Base-by-base conservation (phyloP, 2,797 vertebrate genomes). In the Ctenosaura bakeri region DNA sequence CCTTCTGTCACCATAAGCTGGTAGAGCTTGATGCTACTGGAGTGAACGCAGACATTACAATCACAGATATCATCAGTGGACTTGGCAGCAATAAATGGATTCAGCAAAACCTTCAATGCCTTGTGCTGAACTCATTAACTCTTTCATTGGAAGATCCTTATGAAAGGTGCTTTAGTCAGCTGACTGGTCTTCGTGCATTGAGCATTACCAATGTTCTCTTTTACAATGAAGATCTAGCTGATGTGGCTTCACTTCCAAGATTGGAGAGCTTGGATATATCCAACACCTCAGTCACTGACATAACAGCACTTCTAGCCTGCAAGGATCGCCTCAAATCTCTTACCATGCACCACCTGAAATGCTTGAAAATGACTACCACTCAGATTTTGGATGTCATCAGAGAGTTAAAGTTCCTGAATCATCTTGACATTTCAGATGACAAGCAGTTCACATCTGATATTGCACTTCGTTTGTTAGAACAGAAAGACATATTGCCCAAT, bases 381-480 rank as follows among this genome's bases (percentile, higher is more conserved):
- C 99, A 99, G 95, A 97, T 99, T 92, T 96, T 99, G 92, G 98
- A 98, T 74, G 98, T 99, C 91, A 97, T 98, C 90, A 95, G 97
- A 93, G 98, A 98, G 94, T 96, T 98, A 5, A 96, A 96, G 92
- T 96, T 97, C 69, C 91, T 98, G 93, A 98, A 98, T 96, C 99
- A 99, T 92, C 97, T 99, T 94, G 99, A 99, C 96, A 99, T 99
- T 96, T 99, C 99, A 0, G 99, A 99, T 92, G 99, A 99, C 95
- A 99, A 99, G 95, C 99, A 99, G 96, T 99, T 99, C 94, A 99
- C 99, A 0, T 99, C 99, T 2, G 99, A 99, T 77, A 98, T 99
- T 96, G 99, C 99, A 73, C 98, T 98, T 88, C 99, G 99, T 73
- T 98, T 99, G 80, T 97, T 99, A 42, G 98, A 98, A 80, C 98